phyloP scores from a whole-genome alignment of 2,797 vertebrate genomes.

The Varecia variegata region DNA sequence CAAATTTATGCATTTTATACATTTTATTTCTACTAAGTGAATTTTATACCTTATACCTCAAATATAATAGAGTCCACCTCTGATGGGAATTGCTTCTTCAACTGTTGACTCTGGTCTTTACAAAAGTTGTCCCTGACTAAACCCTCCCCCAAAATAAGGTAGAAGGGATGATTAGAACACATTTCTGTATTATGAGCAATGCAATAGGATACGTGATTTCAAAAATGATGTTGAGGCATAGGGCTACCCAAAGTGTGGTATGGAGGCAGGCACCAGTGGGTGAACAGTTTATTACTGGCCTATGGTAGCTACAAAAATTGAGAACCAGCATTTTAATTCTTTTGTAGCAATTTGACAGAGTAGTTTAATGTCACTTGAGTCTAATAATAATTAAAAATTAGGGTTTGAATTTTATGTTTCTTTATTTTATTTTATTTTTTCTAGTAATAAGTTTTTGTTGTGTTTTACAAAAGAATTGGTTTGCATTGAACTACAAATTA shows the following conservation, averaged over 20 bases:
- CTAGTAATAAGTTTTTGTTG: neutral
- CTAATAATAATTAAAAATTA: neutral
- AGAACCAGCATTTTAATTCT: neutral
- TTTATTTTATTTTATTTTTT: neutral
- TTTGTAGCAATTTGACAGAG: neutral
- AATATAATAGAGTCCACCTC: neutral
- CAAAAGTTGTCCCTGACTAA: neutral
- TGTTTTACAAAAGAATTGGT: neutral
- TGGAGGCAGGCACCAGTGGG: neutral
- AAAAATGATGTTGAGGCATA: neutral
- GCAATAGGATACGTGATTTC: neutral
- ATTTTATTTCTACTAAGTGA: neutral
- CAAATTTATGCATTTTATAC: neutral
- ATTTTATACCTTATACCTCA: neutral
- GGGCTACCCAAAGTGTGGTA: neutral
- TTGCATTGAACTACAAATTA: neutral
- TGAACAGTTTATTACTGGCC: neutral
- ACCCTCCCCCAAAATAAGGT: neutral
- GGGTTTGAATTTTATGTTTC: neutral
- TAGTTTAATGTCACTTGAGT: neutral
- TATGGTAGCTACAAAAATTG: neutral
- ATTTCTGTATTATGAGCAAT: neutral
- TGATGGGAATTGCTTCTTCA: neutral
- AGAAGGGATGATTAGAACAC: neutral
- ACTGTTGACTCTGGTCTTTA: neutral